A percentile compares a stretch with the other conserved stretches of the same genome.
Evolutionary conservation across 2,113 vertebrate genomes (phyloP).

Genomic region (Solea senegalensis): DNA sequence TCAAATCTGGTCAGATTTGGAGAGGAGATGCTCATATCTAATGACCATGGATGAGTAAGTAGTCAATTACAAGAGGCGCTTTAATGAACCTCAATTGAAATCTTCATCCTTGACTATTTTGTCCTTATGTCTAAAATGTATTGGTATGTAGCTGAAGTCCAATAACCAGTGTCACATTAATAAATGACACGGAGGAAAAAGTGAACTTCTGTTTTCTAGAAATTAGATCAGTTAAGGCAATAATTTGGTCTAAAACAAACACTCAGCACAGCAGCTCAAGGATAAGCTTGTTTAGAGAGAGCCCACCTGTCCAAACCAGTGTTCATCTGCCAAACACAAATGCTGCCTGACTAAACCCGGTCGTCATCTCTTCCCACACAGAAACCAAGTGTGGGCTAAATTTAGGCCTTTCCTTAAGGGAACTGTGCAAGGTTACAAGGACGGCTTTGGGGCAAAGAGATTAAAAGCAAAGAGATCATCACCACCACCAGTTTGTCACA

Average conservation of each 20-base stretch:
- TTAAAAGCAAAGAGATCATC: conserved; percentile 17
- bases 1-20: conserved; percentile 2
- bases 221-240: too few species aligned
- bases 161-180: neutral
- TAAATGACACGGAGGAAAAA: too few species aligned
- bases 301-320: conserved; percentile 3
- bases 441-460: neutral
- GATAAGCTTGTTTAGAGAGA: conserved; percentile 1
- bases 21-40: conserved; percentile 8
- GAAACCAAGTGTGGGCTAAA: conserved; percentile 57
- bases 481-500: conserved; percentile 11
- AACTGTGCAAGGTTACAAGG: conserved; percentile 41
- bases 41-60: conserved; percentile 26
- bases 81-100: neutral
- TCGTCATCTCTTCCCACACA: conserved; percentile 31
- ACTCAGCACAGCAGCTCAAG: neutral
- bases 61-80: conserved; percentile 17
- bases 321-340: conserved; percentile 15
- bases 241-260: neutral
- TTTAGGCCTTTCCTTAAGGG: conserved; percentile 53
- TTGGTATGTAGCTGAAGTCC: neutral
- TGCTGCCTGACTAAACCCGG: conserved; percentile 47
- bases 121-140: too few species aligned
- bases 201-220: too few species aligned
- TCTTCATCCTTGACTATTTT: too few species aligned